Evolutionary conservation across 2,797 vertebrate genomes (phyloP), one percentile per base, ranked within the genome.

Genomic region (Anolis apletophallus): DNA sequence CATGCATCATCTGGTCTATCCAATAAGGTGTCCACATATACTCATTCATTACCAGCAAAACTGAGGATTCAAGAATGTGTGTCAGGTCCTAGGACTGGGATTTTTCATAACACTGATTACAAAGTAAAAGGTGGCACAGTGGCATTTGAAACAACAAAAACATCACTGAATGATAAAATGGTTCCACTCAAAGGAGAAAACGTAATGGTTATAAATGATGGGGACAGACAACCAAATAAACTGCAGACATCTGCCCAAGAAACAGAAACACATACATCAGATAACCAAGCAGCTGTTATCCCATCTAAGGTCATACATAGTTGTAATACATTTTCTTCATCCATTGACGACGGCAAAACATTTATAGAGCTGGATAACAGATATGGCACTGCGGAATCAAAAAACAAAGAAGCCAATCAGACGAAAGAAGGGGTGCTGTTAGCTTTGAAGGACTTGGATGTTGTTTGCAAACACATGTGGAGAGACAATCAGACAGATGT

Each of bases 131-230:
- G 76, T 57, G 91, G 92, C 71, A 91, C 89, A 40, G 40, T 85
- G 67, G 76, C 87, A 72, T 88, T 95, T 64, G 90, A 96, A 87
- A 83, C 78, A 17, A 94, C 90, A 2, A 89, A 95, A 84, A 12
- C 26, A 95, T 67, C 89, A 81, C 11, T 23, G 6, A 78, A 90
- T 32, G 73, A 52, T 0, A 88, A 95, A 67, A 89, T 1, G 19
- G 91, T 87, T 79, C 87, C 91, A 19, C 88, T 95, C 19, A n/a
- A 7, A 81, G 91, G 89, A 68, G 83, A 84, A 9, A 1, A 88
- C 55, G 81, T 94, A 55, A 83, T 93, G 59, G 91, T 14, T 32
- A 73, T 91, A 73, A 93, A 71, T 1, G 11, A 91, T 91, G 93
- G 92, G 8, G 1, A 85, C 3, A 75, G 54, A 19, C 87, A 82